phyloP scores from a whole-genome alignment of 1,140 invertebrate species.

The Manduca sexta region DNA sequence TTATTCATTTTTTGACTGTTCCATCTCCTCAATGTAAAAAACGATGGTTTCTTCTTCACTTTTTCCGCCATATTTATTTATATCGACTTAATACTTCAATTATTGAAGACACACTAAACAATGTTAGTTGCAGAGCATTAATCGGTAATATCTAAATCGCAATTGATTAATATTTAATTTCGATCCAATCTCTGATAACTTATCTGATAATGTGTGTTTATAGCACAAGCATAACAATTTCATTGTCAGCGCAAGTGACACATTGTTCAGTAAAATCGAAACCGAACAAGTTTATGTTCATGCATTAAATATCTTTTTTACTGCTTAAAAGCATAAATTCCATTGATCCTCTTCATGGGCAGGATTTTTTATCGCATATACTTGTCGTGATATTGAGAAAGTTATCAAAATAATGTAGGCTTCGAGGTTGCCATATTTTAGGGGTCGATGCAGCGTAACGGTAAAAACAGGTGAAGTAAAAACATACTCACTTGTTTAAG shows the following conservation, averaged over 20 bases:
- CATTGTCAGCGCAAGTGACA: too few species aligned
- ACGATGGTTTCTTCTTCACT: conserved; percentile 48
- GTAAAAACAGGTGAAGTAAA: conserved; percentile 31
- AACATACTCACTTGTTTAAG: conserved; percentile 5
- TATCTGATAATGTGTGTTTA: not conserved
- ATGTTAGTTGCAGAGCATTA: not conserved
- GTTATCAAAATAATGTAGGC: conserved; percentile 44
- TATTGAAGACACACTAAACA: conserved; percentile 12
- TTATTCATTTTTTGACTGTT: conserved; percentile 35
- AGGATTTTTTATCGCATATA: conserved; percentile 2
- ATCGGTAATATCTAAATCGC: not conserved
- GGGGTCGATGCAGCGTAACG: conserved; percentile 34
- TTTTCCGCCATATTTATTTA: conserved; percentile 53
- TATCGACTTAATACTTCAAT: conserved; percentile 22
- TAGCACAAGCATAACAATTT: too few species aligned
- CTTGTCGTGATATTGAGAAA: conserved; percentile 30
- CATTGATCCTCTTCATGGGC: conserved; percentile 15
- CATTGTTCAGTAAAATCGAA: conserved; percentile 12
- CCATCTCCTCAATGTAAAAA: conserved; percentile 51
- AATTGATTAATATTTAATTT: not conserved
- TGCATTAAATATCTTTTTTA: not conserved
- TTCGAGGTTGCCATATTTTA: conserved; percentile 54
- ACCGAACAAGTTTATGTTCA: not conserved
- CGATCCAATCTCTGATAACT: not conserved
- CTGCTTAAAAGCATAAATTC: conserved; percentile 9